Evolutionary conservation across 2,797 vertebrate species (phyloP), one percentile per base, ranked within the genome.

Genomic region (Enteromius unitaeniatus): DNA sequence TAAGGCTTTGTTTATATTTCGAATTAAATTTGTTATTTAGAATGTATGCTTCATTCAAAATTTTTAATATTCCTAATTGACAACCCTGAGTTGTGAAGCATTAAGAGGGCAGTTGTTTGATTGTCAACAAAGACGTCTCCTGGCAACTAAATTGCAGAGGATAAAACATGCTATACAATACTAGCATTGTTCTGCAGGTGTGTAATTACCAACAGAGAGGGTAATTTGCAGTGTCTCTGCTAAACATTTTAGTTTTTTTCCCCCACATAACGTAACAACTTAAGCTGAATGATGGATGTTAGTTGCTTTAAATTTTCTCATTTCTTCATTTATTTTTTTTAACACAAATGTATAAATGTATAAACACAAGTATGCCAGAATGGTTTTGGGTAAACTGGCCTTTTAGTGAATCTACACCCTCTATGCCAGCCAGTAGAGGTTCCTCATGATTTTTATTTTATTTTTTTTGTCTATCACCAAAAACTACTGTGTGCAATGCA

Each of bases 121-220:
- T 21, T 72, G 21, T 23, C 49, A 55, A 15, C 49, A 55, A 75
- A 55, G 72, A 55, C 1, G 31, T 75, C 13, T 76, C 73, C 21
- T 40, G 34, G 73, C 31, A 76, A 76, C 73, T 31, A 5, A 40
- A 58, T 3, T 23, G 13, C 31, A 15, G 73, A 17, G 51, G 11
- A 55, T 75, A 75, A 75, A 75, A 49, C 55, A 37, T 40, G 31
- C 31, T 75, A 23, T 23, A 75, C 13, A 40, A 55, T 53, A n/a
- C 51, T 23, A 40, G 31, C 31, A 58, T 76, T 58, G 51, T 58
- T 76, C 34, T 76, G 73, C 73, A 76, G 73, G 51, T 76, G 73
- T 58, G 31, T n/a, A 76, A 76, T 76, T 76, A 76, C 51, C 31
- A 23, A 17, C 51, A 40, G 51, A 75, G 73, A 76, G 21, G 6